Base-by-base conservation (phyloP, 2,888 invertebrate species). In the Drosophila melanocephala region DNA sequence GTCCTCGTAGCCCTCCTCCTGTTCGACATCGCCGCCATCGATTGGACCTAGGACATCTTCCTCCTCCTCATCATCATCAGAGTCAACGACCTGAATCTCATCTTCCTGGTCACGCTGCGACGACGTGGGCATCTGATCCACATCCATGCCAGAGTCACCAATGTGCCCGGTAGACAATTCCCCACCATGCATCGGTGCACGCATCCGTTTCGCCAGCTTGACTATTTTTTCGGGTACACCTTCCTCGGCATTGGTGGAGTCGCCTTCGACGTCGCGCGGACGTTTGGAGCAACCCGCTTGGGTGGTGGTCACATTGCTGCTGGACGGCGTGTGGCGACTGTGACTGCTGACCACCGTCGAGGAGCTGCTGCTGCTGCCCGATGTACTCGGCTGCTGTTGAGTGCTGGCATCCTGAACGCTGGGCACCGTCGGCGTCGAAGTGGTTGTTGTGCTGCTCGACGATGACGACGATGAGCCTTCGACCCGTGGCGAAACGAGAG, bases 61-160 rank as follows among this genome's bases (percentile, higher is more conserved):
- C 65, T 82, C 78, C 58, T 96, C 97, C 60, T 96, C 97, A 85
- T 96, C 97, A 83, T 97, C 97, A 82, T 97, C 97, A 0, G 97
- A 97, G 91, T 97, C 97, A 0, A 97, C 96, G 6, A 96, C 96
- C 53, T 97, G 96, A 51, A 97, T 96, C 80, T 97, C 97, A 91
- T 97, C 97, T 88, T 97, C 97, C 91, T 97, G 97, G 92, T 97
- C 97, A 71, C 97, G 95, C 88, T 97, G 97, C 35, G 97, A 97
- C 30, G 97, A 97, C 0, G 97, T 97, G 10, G 97, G 97, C 69
- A 97, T 97, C 94, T 97, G 96, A 90, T 97, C 97, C n/a, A 96
- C 96, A 77, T 94, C 94, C 55, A 94, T 89, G 32, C 94, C 95
- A 4, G 95, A 95, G 77, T 95, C 94, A 68, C 95, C 95, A 81